phyloP scores from a whole-genome alignment of 2,113 vertebrate genomes.

The Fulica atra region DNA sequence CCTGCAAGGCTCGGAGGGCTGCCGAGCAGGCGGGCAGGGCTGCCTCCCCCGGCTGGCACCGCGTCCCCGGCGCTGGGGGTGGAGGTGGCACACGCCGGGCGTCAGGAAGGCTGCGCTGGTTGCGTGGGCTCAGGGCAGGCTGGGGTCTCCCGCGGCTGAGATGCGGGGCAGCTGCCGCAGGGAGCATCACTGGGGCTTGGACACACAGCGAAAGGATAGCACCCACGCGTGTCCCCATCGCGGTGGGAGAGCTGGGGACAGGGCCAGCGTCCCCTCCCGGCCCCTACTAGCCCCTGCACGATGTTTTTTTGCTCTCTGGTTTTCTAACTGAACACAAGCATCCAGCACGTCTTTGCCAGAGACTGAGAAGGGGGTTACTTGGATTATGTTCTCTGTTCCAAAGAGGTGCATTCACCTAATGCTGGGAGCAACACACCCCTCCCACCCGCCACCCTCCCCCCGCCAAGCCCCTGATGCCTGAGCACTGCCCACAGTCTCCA shows the following conservation, averaged over 20 bases:
- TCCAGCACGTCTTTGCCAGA: neutral
- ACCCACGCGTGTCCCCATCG: neutral
- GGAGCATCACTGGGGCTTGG: neutral
- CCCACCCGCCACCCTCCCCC: too few species aligned
- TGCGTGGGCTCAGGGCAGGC: neutral
- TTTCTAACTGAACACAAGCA: neutral
- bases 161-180: neutral
- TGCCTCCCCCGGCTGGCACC: neutral
- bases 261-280: neutral
- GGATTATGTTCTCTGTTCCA: neutral
- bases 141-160: neutral
- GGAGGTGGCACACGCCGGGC: neutral
- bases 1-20: neutral
- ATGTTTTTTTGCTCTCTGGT: neutral
- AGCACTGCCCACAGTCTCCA: neutral
- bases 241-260: neutral
- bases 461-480: neutral
- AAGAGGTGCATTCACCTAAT: neutral
- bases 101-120: neutral
- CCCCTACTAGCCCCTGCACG: neutral
- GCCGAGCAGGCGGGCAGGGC: neutral
- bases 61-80: neutral
- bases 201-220: neutral
- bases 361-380: neutral
- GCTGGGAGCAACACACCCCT: neutral